These are phyloP conservation scores for Paramormyrops hopkinsi DNA, from an alignment of 2,797 vertebrate genomes.

Conservation along the genomic window DNA sequence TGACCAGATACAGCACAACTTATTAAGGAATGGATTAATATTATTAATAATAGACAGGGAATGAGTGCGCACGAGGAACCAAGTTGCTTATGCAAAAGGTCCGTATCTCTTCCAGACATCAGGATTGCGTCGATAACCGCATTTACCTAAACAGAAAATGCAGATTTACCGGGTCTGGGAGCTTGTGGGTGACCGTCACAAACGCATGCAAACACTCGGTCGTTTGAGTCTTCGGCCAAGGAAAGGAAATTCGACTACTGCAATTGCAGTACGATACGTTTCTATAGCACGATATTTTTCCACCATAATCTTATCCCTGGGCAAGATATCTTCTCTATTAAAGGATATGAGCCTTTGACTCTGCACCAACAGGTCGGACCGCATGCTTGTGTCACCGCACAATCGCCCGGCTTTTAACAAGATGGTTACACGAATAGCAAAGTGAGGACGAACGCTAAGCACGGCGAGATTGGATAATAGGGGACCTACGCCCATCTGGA, in stretches of 20 bases:
- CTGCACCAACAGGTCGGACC: conserved; percentile 56
- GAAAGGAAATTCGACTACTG: conserved; percentile 5
- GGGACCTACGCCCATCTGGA: conserved; percentile 18
- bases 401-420: conserved; percentile 26
- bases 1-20: background rate
- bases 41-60: background rate
- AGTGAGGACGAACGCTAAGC: background rate
- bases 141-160: background rate
- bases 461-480: background rate
- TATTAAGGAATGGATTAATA: background rate
- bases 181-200: background rate
- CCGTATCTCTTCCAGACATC: conserved; percentile 1
- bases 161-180: background rate
- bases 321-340: background rate
- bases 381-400: conserved; percentile 49
- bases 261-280: background rate
- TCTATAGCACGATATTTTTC: background rate
- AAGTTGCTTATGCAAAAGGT: background rate
- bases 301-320: background rate
- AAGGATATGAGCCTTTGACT: background rate
- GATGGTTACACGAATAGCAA: conserved; percentile 5
- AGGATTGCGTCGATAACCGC: background rate
- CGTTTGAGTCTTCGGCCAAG: no score
- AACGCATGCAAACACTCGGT: background rate
- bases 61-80: background rate